Evolutionary conservation across 2,113 vertebrate species (phyloP), one percentile per base, ranked within the genome.

Genomic region (Dendropsophus ebraccatus): DNA sequence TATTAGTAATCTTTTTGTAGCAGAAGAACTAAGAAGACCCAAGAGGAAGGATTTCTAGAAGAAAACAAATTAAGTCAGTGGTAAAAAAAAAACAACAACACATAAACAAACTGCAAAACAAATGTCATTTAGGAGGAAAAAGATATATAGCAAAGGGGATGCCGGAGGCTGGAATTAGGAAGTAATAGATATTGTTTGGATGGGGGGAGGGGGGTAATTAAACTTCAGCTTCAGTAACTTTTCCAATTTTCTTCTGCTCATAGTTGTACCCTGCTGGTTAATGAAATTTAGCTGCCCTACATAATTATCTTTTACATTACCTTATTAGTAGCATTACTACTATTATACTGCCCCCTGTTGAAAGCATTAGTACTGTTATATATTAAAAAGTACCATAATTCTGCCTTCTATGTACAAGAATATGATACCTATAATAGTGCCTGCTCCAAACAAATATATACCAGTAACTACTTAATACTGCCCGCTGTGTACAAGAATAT

Each of bases 1-100:
- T 58, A 79, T 25, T 80, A 35, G 52, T 82, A 82, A 82, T 65
- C 14, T 60, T 67, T 81, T 67, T 81, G n/a, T 35, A 54, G 21
- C 30, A 80, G 62, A 21, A 82, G 28, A 70, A 11, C n/a, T 28
- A 50, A 50, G 54, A 30, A 81, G 80, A 28, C 62, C 41, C 45
- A 82, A 62, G 80, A 70, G 62, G 47, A 21, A 49, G 80, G 41
- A 81, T 65, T 65, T 47, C 35, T 60, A 17, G 2, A 25, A n/a
- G 25, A 41, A 52, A 77, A 52, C 74, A 52, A 77, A 77, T 28
- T 52, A 19, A 77, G 25, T 41, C 35, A 62, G n/a, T n/a, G 37
- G 2, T 10, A 50, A 30, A 76, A 32, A 70, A 41, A 52, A 77
- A 50, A 30, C 50, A 32, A 70, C 21, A 52, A 77, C 0, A 30